Evolutionary conservation across 2,797 vertebrate species (phyloP), one percentile per base, ranked within the genome.

Genomic region (Pseudotriccus pelzelni): DNA sequence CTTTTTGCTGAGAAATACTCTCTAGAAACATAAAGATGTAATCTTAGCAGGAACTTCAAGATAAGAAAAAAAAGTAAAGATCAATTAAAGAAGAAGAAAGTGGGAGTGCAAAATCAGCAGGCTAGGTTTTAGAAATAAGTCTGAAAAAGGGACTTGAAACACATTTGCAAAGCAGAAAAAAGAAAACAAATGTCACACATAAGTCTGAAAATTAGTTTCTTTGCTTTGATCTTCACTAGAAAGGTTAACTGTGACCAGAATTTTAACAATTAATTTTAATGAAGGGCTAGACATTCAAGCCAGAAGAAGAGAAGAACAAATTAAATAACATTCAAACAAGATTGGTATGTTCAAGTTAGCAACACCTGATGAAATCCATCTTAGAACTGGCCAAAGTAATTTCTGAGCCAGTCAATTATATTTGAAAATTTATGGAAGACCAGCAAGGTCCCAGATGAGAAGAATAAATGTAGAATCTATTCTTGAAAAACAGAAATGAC

Each of bases 191-290:
- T 78, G 20, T 79, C 66, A 86, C 30, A 79, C 20, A 34, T 27
- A 78, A 93, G 30, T 18, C 9, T 55, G 59, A 66, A 78, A 19
- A 78, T 66, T 2, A 75, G n/a, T 50, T 88, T 69, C 15, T 86
- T 90, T 62, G 30, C 43, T 81, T 88, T 1, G 2, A 12, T 73
- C 55, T 84, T 93, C 47, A 58, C 63, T 68, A 50, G 67, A 83
- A 92, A 84, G 20, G n/a, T 87, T 81, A 89, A 81, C 27, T 66
- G 30, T 86, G 69, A 81, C 24, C 20, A 75, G 58, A 88, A 79
- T 87, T 86, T 78, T 46, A 46, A 86, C 81, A 93, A 79, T 58
- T 80, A 21, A 50, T 89, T 93, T 81, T 89, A 87, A 84, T 90
- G 39, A 84, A 81, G 27, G 17, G 11, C 14, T 49, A 88, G 41